phyloP scores from a whole-genome alignment of 53 echinoderm and acorn worm species.

The Arbacia lixula region DNA sequence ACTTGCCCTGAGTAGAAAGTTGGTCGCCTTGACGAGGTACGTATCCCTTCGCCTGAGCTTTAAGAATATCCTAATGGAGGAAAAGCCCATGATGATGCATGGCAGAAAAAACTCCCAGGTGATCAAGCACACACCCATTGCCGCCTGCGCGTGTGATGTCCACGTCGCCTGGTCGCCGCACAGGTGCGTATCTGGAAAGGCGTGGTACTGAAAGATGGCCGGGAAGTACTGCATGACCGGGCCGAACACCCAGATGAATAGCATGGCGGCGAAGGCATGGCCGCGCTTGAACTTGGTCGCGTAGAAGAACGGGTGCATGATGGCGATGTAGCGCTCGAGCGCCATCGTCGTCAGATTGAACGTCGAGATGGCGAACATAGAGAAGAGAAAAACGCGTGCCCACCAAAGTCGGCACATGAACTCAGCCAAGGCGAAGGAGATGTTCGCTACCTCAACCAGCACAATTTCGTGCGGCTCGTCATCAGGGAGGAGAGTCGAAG shows the following conservation, averaged over 20 bases:
- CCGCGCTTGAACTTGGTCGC: slow-evolving; percentile 58
- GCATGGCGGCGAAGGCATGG: slow-evolving; percentile 57
- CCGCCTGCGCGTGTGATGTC: slow-evolving; percentile 53
- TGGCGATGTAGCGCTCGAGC: slow-evolving; percentile 82
- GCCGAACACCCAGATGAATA: slow-evolving; percentile 69
- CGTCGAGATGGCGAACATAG: slow-evolving; percentile 87
- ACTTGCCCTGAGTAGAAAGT: slow-evolving; percentile 8
- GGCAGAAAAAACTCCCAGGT: slow-evolving; percentile 78
- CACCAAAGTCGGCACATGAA: slow-evolving; percentile 90
- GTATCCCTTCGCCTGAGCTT: slow-evolving; percentile 61
- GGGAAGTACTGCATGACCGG: slow-evolving; percentile 80
- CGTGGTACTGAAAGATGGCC: slow-evolving; percentile 77
- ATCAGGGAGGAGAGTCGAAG: neutral
- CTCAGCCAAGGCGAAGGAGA: slow-evolving; percentile 48
- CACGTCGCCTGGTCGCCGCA: slow-evolving; percentile 60
- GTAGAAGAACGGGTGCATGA: slow-evolving; percentile 74
- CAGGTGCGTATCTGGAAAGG: slow-evolving; percentile 5
- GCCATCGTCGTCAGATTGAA: slow-evolving; percentile 85
- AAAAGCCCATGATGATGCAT: slow-evolving; percentile 67
- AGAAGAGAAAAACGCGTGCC: slow-evolving; percentile 80
- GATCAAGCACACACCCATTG: slow-evolving; percentile 63
- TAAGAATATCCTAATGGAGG: slow-evolving; percentile 64
- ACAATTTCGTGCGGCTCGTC: neutral
- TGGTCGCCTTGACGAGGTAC: slow-evolving; percentile 41
- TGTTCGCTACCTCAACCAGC: slow-evolving; percentile 1